phyloP scores from a whole-genome alignment of 2,888 invertebrate species.

The Brenthis hecate region DNA sequence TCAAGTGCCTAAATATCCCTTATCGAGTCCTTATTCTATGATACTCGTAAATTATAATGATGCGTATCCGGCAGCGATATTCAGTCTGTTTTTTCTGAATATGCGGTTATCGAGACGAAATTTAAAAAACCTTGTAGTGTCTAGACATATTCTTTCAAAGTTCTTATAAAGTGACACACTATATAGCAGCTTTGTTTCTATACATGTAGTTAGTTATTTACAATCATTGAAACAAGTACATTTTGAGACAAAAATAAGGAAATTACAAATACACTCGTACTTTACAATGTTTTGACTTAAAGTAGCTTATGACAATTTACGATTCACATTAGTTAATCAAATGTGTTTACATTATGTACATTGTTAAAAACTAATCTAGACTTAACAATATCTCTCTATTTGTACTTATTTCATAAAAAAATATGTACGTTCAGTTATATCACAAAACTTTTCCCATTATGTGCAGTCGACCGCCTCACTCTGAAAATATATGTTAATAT shows the following conservation, averaged over 20 bases:
- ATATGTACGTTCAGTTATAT: constrained; percentile 78
- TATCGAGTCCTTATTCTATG: too few relatives aligned
- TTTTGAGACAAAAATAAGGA: constrained; percentile 12
- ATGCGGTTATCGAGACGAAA: too few relatives aligned
- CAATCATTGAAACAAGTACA: constrained; percentile 22
- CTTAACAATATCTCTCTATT: constrained; percentile 63
- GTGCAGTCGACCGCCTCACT: constrained; percentile 74
- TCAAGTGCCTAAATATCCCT: too few relatives aligned
- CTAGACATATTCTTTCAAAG: background rate
- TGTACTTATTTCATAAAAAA: constrained; percentile 81
- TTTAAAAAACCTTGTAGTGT: too few relatives aligned
- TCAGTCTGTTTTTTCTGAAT: too few relatives aligned
- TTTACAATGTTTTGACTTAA: constrained; percentile 30
- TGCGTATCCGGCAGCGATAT: too few relatives aligned
- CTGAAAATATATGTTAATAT: constrained; percentile 55
- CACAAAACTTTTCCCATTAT: constrained; percentile 66
- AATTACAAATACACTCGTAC: constrained; percentile 14
- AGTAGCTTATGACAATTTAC: constrained; percentile 18
- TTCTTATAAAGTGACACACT: constrained; percentile 16
- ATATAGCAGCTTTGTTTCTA: constrained; percentile 24
- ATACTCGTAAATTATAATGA: too few relatives aligned
- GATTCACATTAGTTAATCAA: constrained; percentile 47
- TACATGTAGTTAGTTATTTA: constrained; percentile 27
- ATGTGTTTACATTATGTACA: constrained; percentile 66
- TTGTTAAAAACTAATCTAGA: constrained; percentile 54